Evolutionary conservation across 2,797 vertebrate species (phyloP), one percentile per base, ranked within the genome.

Genomic region (Lithobates sylvaticus): DNA sequence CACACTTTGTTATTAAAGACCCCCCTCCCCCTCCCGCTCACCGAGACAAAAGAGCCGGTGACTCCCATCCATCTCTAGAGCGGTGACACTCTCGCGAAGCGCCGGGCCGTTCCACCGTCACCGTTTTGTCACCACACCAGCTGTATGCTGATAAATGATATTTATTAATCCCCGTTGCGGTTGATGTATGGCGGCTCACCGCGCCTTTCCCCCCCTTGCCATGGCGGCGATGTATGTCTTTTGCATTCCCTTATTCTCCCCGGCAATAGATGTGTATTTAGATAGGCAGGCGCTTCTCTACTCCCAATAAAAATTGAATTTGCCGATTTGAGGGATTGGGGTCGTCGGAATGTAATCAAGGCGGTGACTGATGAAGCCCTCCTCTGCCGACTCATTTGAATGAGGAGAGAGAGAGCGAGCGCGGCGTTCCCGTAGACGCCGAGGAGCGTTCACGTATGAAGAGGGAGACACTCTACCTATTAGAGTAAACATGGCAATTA

Each of bases 291-390:
- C 67, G 29, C 58, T 83, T 39, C 76, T 76, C 68, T 7, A 36
- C 76, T 70, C 61, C 70, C 80, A 84, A 87, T 84, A 84, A 84
- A 84, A 84, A 87, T 87, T 84, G 86, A 68, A 87, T 87, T 84
- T 87, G 50, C 54, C 10, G 58, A 80, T 10, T 75, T 87, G 86
- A 87, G 69, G 67, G 81, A 87, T 87, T 44, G 69, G 69, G 69
- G 18, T 42, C 58, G 58, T 44, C 78, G 18, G 74, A 79, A 84
- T 84, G 76, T 76, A 87, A 87, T 84, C 42, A 69, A 21, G 13
- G 5, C 8, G 18, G 26, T 75, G 86, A 87, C 72, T 5, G 86
- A 87, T 87, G 86, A 74, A 26, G 7, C 78, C 29, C 79, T 44
- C 73, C 42, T 26, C 1, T 2, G 50, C 27, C 12, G 68, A 12